Evolutionary conservation across 92 coral and sea anemone genomes (phyloP).

Genomic region (Palythoa caribaeorum): DNA sequence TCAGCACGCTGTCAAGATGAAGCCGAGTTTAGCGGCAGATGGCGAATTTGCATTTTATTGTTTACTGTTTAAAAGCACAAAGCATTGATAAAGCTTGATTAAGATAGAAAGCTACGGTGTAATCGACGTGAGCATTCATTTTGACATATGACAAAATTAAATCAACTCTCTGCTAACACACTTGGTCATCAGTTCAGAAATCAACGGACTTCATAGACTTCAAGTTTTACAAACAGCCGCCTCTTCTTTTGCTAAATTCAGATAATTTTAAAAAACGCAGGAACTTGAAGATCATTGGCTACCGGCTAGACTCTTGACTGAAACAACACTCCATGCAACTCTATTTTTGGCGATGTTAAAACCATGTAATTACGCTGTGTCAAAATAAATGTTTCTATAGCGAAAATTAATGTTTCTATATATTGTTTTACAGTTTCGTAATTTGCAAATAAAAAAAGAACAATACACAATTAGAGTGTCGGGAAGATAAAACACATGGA

Average conservation of each 20-base stretch:
- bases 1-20: not conserved
- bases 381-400: not conserved
- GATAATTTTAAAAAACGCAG: not conserved
- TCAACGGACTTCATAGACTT: not conserved
- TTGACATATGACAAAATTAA: not conserved
- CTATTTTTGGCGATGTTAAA: not conserved
- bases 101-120: not conserved
- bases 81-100: not conserved
- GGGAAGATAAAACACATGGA: not conserved
- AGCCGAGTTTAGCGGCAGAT: conserved; percentile 14
- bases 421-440: no score
- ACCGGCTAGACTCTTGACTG: not conserved
- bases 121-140: not conserved
- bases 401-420: not conserved
- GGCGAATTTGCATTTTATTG: conserved; percentile 4
- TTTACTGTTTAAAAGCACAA: not conserved
- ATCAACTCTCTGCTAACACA: not conserved
- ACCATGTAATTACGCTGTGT: not conserved
- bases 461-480: not conserved
- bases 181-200: not conserved
- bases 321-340: not conserved
- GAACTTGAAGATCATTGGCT: not conserved
- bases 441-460: not conserved
- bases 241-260: not conserved
- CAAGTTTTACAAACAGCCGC: not conserved